A percentile compares a stretch with the other conserved stretches of the same genome.
Conservation (phyloP, 1,140 invertebrate genomes). For the Phymastichus coffea region DNA sequence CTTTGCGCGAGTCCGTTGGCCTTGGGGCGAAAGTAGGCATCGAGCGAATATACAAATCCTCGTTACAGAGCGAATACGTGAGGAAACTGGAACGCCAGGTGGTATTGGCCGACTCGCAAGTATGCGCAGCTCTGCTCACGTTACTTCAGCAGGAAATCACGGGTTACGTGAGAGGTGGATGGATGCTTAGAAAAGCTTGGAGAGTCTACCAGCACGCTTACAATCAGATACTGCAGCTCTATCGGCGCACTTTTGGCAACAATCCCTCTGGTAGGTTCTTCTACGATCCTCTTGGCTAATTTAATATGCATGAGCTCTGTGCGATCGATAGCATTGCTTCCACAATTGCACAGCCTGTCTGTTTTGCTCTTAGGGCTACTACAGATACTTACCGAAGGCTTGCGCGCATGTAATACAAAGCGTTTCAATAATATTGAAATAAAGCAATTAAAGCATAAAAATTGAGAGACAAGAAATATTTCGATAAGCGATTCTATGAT, state of each 20-base stretch:
- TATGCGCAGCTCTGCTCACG: slow-evolving; percentile 65
- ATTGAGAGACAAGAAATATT: no score
- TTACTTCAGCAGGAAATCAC: slow-evolving; percentile 69
- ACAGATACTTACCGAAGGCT: no score
- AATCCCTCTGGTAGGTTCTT: slow-evolving; percentile 40
- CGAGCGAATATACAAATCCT: no score
- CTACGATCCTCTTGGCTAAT: no score
- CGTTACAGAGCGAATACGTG: slow-evolving; percentile 44
- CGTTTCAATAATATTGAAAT: no score
- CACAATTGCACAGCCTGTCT: not conserved
- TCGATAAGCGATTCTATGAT: no score
- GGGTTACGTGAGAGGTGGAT: slow-evolving; percentile 70
- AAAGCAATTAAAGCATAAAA: no score
- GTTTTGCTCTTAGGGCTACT: not conserved
- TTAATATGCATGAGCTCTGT: no score
- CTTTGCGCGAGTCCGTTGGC: no score
- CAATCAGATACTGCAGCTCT: slow-evolving; percentile 60
- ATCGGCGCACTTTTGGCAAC: slow-evolving; percentile 52
- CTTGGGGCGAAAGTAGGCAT: not conserved
- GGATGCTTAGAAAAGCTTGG: slow-evolving; percentile 73
- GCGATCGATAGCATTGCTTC: no score
- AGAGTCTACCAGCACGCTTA: slow-evolving; percentile 72
- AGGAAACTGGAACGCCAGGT: slow-evolving; percentile 64
- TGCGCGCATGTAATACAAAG: no score
- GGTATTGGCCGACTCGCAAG: slow-evolving; percentile 68